Evolutionary conservation across 2,888 invertebrate species (phyloP).

Genomic region (Phaedon cochleariae): DNA sequence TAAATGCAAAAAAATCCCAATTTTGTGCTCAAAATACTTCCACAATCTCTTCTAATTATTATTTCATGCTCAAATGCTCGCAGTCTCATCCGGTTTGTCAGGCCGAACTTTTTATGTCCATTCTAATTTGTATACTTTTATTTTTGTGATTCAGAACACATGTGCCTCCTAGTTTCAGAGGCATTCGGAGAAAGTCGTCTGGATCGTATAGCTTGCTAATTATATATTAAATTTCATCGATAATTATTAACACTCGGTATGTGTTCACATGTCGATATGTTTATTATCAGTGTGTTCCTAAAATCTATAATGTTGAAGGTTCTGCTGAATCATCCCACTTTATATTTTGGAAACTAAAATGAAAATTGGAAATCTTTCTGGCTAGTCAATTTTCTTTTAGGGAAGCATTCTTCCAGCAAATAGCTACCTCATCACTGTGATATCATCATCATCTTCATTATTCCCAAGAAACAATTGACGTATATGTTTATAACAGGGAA

Average conservation of each 20-base stretch:
- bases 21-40: slow-evolving; percentile 35
- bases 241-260: slow-evolving; percentile 3
- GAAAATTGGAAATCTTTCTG: no score
- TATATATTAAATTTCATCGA: slow-evolving; percentile 14
- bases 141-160: slow-evolving; percentile 36
- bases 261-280: neutral
- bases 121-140: slow-evolving; percentile 41
- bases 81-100: slow-evolving; percentile 33
- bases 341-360: no score
- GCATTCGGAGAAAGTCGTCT: neutral
- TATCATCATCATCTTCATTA: no score
- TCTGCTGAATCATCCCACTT: no score
- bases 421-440: no score
- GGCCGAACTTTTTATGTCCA: slow-evolving; percentile 37
- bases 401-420: no score
- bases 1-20: slow-evolving; percentile 17
- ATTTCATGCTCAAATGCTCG: slow-evolving; percentile 42
- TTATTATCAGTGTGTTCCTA: neutral
- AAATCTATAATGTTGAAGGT: no score
- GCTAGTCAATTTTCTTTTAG: no score
- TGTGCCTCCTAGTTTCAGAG: slow-evolving; percentile 15
- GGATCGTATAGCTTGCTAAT: slow-evolving; percentile 6
- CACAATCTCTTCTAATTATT: slow-evolving; percentile 39
- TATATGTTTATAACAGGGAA: no score
- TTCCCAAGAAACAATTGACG: no score